Conservation (phyloP, 2,113 vertebrate genomes). For the Brachypteracias leptosomus region DNA sequence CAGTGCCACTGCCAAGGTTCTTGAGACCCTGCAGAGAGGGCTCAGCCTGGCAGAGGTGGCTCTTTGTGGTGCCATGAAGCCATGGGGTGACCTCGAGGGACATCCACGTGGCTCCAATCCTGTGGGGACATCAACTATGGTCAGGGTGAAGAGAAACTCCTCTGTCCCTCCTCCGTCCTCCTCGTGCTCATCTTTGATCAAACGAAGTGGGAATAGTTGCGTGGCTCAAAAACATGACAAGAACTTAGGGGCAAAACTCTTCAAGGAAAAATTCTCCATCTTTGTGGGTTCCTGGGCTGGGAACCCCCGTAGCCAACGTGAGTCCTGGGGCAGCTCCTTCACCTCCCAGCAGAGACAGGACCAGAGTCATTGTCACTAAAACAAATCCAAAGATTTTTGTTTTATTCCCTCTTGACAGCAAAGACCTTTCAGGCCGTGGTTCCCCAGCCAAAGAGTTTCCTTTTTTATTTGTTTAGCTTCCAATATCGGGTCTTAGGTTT, state of each 20-base stretch:
- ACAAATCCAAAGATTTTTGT: background rate
- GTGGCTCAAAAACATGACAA: rapidly evolving
- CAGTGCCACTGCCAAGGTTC: rapidly evolving
- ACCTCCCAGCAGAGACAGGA: background rate
- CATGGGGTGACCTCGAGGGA: background rate
- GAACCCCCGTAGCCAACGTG: rapidly evolving
- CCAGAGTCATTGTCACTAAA: background rate
- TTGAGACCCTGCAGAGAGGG: background rate
- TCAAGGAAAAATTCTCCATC: background rate
- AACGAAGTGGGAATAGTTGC: background rate
- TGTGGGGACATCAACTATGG: rapidly evolving
- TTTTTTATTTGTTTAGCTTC: background rate
- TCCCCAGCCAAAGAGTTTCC: background rate
- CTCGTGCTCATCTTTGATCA: background rate
- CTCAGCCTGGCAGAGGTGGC: background rate
- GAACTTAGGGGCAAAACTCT: rapidly evolving
- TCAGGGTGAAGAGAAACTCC: background rate
- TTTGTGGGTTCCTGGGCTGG: background rate
- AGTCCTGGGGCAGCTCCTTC: background rate
- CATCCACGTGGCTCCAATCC: rapidly evolving
- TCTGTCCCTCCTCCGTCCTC: background rate
- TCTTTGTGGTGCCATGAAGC: background rate
- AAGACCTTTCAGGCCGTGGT: background rate
- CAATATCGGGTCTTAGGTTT: background rate
- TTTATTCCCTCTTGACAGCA: background rate